Evolutionary conservation across 1,140 invertebrate species (phyloP), one percentile per base, ranked within the genome.

Genomic region (Bathynomus jamesi): DNA sequence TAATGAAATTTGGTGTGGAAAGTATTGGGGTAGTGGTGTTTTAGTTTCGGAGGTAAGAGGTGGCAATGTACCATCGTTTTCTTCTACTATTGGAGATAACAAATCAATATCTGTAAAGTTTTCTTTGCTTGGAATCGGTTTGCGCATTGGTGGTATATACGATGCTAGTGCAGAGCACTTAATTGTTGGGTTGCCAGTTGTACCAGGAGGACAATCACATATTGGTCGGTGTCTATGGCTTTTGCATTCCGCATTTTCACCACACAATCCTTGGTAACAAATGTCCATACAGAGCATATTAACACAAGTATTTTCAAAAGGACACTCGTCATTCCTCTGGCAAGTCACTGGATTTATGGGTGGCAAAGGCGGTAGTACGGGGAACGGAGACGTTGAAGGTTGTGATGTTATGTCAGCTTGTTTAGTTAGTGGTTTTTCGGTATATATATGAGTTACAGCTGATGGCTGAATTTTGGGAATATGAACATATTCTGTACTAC

Each of bases 101-200:
- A 13, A 83, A 82, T 13, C 62, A 11, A 10, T 82, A 80, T 61
- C 88, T 87, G 81, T 93, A 24, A 40, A 17, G 91, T 83, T 92
- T 91, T 63, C 87, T 85, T 77, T 92, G 94, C 64, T 28, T 5
- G 25, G 21, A 65, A 65, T 65, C n/a, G 64, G 64, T 25, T 21
- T 21, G 28, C n/a, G 64, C 0, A 28, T 65, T 53, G 64, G 28
- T 21, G 64, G 64, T 11, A 11, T 27, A 7, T 65, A 21, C 21
- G 17, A 5, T 28, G 46, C 68, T 60, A 70, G 21, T 21, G 68
- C 68, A 3, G 68, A 72, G 78, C 93, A 95, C 75, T 89, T 85
- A 2, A 89, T 80, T 78, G 89, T 93, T 0, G 93, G 89, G 85
- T 93, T 90, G 70, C 93, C 93, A 28, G 82, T 85, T 7, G 86